Evolutionary conservation across 1,140 invertebrate genomes (phyloP), one percentile per base, ranked within the genome.

Genomic region (Drosophila saltans): DNA sequence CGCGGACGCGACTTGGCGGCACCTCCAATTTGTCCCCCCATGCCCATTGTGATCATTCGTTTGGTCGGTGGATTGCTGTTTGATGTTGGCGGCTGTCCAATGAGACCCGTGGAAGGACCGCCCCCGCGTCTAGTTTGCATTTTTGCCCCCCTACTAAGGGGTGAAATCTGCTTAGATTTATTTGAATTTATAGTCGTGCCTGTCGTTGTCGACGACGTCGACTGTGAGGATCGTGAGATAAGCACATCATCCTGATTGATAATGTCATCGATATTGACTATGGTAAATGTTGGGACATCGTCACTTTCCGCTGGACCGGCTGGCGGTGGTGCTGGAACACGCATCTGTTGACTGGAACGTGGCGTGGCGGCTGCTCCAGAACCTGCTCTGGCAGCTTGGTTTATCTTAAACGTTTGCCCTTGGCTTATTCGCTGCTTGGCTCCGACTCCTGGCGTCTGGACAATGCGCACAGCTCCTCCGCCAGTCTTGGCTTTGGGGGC

Each of bases 231-330:
- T n/a, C 88, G 79, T 2, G 76, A 69, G 39, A 92, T 92, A 5
- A 90, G 78, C 21, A 91, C 85, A 75, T 92, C 91, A 21, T 90
- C 91, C 67, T 92, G 91, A 48, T 91, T 92, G 16, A 92, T 91
- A 55, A 92, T 92, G 62, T 92, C 90, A 61, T 91, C 80, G 8
- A 92, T 92, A 52, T 92, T 92, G 7, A 92, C 91, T 48, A 92
- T 92, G 24, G 91, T 92, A 63, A 92, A 92, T n/a, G 91, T 92
- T 30, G 84, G 90, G 78, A 88, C 84, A 16, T 89, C 78, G 1
- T 80, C 77, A n/a, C 26, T 48, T 39, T 39, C 24, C 33, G 28
- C 39, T 36, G 33, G 28, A 7, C 39, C 26, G 30, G 58, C 48
- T 10, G 43, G 16, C 55, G 55, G 10, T n/a, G 39, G 21, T n/a